These are phyloP conservation scores for Subacronicta megacephala DNA, from an alignment of 2,888 invertebrate species.

Conservation along the genomic window DNA sequence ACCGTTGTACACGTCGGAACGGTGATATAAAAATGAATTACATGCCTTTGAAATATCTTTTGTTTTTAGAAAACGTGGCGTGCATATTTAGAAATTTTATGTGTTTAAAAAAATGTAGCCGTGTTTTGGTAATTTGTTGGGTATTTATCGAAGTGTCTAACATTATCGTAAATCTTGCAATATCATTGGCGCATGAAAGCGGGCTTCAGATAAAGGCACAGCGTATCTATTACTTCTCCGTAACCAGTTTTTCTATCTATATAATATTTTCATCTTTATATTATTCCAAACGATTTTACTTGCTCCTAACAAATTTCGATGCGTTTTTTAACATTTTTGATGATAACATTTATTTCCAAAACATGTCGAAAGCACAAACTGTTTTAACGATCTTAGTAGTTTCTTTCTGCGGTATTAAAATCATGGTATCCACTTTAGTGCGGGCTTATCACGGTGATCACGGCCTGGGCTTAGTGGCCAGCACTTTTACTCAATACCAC, in stretches of 20 bases:
- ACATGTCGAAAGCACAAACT: slow-evolving; percentile 29
- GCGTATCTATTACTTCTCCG: slow-evolving; percentile 21
- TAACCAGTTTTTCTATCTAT: slow-evolving; percentile 37
- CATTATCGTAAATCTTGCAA: not conserved
- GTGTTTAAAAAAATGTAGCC: slow-evolving; percentile 24
- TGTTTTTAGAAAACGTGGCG: slow-evolving; percentile 50
- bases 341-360: slow-evolving; percentile 24
- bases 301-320: slow-evolving; percentile 37
- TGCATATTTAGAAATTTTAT: slow-evolving; percentile 57
- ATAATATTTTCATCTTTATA: slow-evolving; percentile 26
- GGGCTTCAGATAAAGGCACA: not conserved
- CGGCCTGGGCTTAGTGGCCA: not conserved
- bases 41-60: slow-evolving; percentile 45
- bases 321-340: slow-evolving; percentile 15
- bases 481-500: slow-evolving; percentile 17
- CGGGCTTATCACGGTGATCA: not conserved
- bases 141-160: slow-evolving; percentile 12
- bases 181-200: not conserved
- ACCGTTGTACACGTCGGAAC: not conserved
- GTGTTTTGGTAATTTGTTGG: slow-evolving; percentile 25
- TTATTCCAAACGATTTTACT: slow-evolving; percentile 30
- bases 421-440: not conserved
- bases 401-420: slow-evolving; percentile 1
- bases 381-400: slow-evolving; percentile 8
- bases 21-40: slow-evolving; percentile 32